These are phyloP conservation scores for Euphydryas editha DNA, from an alignment of 2,888 invertebrate species.

Conservation along the genomic window DNA sequence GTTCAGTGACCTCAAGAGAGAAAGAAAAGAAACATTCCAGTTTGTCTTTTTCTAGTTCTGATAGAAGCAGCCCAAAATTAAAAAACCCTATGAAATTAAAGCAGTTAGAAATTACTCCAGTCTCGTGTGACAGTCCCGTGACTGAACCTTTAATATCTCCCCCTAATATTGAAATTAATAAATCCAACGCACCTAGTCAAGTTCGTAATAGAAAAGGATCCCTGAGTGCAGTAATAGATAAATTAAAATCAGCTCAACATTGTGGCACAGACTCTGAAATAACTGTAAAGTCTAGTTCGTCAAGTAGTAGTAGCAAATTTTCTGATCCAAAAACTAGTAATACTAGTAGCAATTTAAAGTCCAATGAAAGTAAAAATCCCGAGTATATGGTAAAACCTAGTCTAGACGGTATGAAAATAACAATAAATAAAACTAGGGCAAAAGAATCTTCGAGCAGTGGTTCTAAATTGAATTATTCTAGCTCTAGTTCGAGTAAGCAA, in stretches of 20 bases:
- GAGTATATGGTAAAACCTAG: constrained; percentile 96
- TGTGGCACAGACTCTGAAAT: constrained; percentile 82
- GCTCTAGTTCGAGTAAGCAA: constrained; percentile 75
- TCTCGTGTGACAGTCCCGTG: constrained; percentile 77
- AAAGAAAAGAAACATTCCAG: constrained; percentile 83
- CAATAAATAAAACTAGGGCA: constrained; percentile 93
- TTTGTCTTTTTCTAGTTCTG: constrained; percentile 79
- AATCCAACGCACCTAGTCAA: constrained; percentile 84
- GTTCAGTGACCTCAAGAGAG: constrained; percentile 73
- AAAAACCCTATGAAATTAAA: constrained; percentile 88
- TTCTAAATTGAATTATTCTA: constrained; percentile 74
- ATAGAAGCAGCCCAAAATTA: constrained; percentile 85
- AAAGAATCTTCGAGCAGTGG: constrained; percentile 85
- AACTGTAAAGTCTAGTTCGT: constrained; percentile 75
- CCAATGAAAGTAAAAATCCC: constrained; percentile 85
- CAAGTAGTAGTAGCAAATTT: constrained; percentile 70
- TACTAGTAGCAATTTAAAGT: constrained; percentile 67
- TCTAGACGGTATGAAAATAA: constrained; percentile 94
- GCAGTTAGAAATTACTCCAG: constrained; percentile 85
- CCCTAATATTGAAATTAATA: constrained; percentile 83
- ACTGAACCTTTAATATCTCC: constrained; percentile 77
- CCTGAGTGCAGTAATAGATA: constrained; percentile 94
- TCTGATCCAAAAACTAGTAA: constrained; percentile 77
- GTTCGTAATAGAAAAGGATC: constrained; percentile 88
- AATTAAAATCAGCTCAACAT: constrained; percentile 90